A percentile compares a stretch with the other conserved stretches of the same genome.
Evolutionary conservation across 1,140 invertebrate genomes (phyloP).

Genomic region (Drosophila busckii): DNA sequence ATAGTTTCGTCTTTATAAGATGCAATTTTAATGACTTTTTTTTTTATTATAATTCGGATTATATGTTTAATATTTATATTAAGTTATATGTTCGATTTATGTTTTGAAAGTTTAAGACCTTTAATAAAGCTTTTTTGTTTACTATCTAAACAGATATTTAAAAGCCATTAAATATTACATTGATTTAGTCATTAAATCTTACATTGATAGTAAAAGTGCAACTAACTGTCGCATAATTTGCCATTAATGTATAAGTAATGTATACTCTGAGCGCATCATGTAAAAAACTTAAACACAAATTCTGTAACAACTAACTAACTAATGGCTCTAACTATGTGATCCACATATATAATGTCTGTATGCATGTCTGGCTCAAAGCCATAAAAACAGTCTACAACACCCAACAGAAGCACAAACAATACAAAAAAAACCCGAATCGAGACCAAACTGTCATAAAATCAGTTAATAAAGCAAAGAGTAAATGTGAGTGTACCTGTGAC

Average conservation of each 20-base stretch:
- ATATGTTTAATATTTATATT: no score
- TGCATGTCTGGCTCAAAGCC: not conserved
- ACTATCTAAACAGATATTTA: no score
- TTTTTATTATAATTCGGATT: no score
- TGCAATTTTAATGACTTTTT: no score
- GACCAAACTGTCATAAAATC: constrained; percentile 68
- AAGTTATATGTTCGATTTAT: no score
- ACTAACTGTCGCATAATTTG: constrained; percentile 21
- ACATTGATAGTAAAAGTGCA: constrained; percentile 24
- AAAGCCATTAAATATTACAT: no score
- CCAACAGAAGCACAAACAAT: constrained; percentile 14
- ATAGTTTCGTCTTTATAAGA: no score
- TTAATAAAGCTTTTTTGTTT: no score
- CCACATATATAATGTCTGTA: constrained; percentile 10
- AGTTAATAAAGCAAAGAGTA: constrained; percentile 42
- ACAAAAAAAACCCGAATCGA: constrained; percentile 49
- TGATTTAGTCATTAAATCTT: no score
- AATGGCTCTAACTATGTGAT: constrained; percentile 22
- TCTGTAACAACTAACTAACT: constrained; percentile 8
- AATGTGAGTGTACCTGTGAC: no score
- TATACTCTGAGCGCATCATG: not conserved
- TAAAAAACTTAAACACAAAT: not conserved
- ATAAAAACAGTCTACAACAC: constrained; percentile 30
- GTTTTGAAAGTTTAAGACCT: no score
- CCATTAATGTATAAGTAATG: not conserved